Conservation (phyloP, 2,888 invertebrate species). For the Arge pagana region DNA sequence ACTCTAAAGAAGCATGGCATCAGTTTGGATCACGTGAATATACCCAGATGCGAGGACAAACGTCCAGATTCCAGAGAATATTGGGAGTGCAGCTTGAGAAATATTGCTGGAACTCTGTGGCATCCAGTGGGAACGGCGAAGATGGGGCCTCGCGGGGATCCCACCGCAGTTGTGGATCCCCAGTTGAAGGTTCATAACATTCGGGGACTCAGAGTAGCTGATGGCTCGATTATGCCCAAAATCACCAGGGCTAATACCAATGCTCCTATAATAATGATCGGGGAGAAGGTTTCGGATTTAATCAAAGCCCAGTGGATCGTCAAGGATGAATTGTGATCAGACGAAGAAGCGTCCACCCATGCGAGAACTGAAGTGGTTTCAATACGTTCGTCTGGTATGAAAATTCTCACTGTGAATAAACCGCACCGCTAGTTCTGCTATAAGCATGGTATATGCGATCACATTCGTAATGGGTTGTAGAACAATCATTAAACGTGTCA, state of each 20-base stretch:
- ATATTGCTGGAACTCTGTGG: constrained; percentile 64
- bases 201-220: constrained; percentile 64
- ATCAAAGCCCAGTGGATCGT: constrained; percentile 64
- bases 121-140: constrained; percentile 68
- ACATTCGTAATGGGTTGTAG: too few species aligned
- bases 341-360: too few species aligned
- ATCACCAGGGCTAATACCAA: constrained; percentile 68
- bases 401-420: too few species aligned
- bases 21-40: constrained; percentile 31
- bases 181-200: constrained; percentile 63
- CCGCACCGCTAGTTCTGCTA: too few species aligned
- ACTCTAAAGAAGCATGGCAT: constrained; percentile 37
- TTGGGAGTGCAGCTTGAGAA: constrained; percentile 60
- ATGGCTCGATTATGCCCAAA: constrained; percentile 70
- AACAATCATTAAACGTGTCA: too few species aligned
- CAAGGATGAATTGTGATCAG: constrained; percentile 43
- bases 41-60: constrained; percentile 43
- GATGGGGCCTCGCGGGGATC: constrained; percentile 64
- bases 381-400: too few species aligned
- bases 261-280: constrained; percentile 69
- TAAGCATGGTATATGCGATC: too few species aligned
- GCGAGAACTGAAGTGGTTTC: too few species aligned
- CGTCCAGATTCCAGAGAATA: constrained; percentile 48
- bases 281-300: constrained; percentile 68
- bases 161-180: constrained; percentile 63